Evolutionary conservation across 2,888 invertebrate species (phyloP).

Genomic region (Oeneis ivallda): DNA sequence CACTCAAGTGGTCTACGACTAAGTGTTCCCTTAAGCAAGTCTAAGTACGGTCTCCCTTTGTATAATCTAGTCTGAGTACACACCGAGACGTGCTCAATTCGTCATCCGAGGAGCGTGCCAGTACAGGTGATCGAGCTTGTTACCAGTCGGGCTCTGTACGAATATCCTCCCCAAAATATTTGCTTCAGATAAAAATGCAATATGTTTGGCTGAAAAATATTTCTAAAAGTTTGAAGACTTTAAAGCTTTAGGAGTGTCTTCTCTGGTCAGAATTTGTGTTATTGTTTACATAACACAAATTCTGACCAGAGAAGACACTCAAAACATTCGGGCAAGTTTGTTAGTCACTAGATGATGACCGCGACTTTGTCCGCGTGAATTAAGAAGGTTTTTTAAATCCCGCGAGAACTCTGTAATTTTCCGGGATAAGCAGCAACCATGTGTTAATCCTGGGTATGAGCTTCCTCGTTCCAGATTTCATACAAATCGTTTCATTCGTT

Average conservation of each 20-base stretch:
- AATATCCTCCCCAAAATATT: conserved; percentile 2
- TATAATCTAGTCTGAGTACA: conserved; percentile 23
- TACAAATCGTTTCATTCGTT: no score
- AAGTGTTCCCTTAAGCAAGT: conserved; percentile 34
- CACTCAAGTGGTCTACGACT: not conserved
- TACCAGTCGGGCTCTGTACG: not conserved
- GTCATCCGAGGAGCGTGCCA: conserved; percentile 5
- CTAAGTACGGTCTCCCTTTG: conserved; percentile 8
- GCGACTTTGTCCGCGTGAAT: no score
- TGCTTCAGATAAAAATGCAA: not conserved
- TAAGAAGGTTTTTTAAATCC: no score
- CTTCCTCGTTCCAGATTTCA: no score
- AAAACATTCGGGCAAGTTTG: not conserved
- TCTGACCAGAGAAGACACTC: no score
- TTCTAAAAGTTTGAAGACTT: not conserved
- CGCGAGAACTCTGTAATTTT: no score
- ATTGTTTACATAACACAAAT: no score
- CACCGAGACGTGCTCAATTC: conserved; percentile 19
- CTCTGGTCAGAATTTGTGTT: conserved; percentile 1
- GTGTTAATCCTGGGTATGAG: no score
- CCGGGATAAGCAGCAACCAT: no score
- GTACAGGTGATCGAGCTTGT: conserved; percentile 2
- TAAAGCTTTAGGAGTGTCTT: conserved; percentile 1
- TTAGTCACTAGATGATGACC: not conserved
- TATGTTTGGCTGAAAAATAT: not conserved